A percentile compares a stretch with the other conserved stretches of the same genome.
phyloP scores from a whole-genome alignment of 2,797 vertebrate species.

The Arremon brunneinucha region DNA sequence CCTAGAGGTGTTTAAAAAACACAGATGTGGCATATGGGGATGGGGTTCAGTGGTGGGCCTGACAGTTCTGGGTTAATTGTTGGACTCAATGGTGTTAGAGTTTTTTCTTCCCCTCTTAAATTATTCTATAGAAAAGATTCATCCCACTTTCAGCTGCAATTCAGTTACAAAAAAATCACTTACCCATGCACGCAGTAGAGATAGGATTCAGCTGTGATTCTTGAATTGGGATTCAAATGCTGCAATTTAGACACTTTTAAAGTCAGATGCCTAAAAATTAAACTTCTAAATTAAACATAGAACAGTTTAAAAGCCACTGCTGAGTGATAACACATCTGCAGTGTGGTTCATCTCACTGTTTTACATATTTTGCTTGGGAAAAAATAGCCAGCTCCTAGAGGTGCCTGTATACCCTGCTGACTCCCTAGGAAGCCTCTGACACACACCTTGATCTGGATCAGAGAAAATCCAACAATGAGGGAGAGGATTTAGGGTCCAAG shows the following conservation, averaged over 20 bases:
- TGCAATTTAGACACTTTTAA: neutral
- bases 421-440: neutral
- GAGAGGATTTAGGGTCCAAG: neutral
- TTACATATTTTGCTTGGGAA: neutral
- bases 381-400: neutral
- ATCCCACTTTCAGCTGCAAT: neutral
- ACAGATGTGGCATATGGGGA: rapidly evolving
- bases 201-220: neutral
- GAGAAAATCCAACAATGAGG: neutral
- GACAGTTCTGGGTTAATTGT: neutral
- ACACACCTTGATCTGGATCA: neutral
- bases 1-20: neutral
- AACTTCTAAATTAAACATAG: neutral
- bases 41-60: neutral
- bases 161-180: neutral
- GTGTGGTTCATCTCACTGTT: neutral
- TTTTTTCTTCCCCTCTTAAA: neutral
- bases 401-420: neutral
- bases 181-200: neutral
- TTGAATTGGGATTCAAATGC: neutral
- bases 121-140: neutral
- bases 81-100: neutral
- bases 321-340: neutral
- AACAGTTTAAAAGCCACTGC: neutral
- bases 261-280: neutral